Percentiles rank a stretch among this genome's conserved stretches.
These are phyloP conservation scores for Tiliacea citrago DNA, from an alignment of 2,888 invertebrate genomes.

Conservation along the genomic window DNA sequence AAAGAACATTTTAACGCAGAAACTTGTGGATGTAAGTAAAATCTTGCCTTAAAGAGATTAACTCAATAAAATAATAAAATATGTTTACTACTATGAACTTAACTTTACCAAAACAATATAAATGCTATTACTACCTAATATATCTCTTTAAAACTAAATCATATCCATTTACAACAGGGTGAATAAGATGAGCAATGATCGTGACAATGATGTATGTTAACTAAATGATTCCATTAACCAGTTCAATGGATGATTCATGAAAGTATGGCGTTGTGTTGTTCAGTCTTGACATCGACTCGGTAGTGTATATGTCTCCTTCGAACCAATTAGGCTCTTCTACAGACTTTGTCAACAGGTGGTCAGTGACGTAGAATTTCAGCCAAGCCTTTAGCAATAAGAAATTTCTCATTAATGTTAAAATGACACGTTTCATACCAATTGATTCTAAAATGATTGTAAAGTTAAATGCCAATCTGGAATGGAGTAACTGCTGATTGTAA, in stretches of 20 bases:
- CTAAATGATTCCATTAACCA: conserved; percentile 89
- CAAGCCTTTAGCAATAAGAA: conserved; percentile 89
- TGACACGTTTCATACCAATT: conserved; percentile 43
- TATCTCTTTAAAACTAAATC: conserved; percentile 79
- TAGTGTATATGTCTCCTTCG: conserved; percentile 83
- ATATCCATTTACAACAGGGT: conserved; percentile 75
- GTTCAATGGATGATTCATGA: conserved; percentile 85
- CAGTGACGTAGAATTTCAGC: conserved; percentile 91
- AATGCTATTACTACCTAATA: conserved; percentile 70
- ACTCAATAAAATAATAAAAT: conserved; percentile 36
- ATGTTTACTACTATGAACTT: conserved; percentile 38
- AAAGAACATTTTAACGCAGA: conserved; percentile 67
- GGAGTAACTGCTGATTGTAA: conserved; percentile 46
- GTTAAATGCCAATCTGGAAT: conserved; percentile 35
- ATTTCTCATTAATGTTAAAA: conserved; percentile 71
- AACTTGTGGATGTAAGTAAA: conserved; percentile 64
- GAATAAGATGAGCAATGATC: conserved; percentile 76
- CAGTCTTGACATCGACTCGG: conserved; percentile 83
- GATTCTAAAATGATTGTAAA: conserved; percentile 28
- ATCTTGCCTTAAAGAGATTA: conserved; percentile 79
- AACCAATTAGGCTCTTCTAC: conserved; percentile 89
- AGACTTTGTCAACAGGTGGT: conserved; percentile 88
- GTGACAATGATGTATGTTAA: conserved; percentile 73
- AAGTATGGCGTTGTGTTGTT: conserved; percentile 80
- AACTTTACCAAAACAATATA: conserved; percentile 63